These are phyloP conservation scores for Oryzias celebensis DNA, from an alignment of 2,113 vertebrate species.

Conservation along the genomic window DNA sequence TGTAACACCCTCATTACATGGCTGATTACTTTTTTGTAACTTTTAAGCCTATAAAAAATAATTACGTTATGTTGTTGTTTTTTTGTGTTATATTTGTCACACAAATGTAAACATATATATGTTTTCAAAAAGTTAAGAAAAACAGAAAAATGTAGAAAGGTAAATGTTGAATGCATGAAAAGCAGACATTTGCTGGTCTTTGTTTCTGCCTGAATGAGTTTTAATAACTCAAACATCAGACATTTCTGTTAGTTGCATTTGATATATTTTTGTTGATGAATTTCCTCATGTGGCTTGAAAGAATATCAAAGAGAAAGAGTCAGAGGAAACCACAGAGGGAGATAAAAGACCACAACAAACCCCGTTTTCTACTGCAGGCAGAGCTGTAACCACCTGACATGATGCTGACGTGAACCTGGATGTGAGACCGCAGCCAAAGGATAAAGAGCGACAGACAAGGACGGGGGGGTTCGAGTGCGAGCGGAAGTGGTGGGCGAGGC, in stretches of 20 bases:
- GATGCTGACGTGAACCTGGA: constrained; percentile 53
- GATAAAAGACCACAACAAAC: constrained; percentile 24
- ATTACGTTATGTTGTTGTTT: no score
- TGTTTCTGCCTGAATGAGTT: no score
- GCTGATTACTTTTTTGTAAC: no score
- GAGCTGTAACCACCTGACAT: constrained; percentile 40
- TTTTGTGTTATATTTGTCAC: no score
- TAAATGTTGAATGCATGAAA: no score
- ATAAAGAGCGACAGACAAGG: constrained; percentile 27
- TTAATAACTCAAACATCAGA: constrained; percentile 3
- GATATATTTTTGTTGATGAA: not conserved
- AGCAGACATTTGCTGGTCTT: no score
- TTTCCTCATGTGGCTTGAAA: constrained; percentile 4
- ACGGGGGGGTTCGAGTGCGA: constrained; percentile 37
- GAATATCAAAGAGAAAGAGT: constrained; percentile 9
- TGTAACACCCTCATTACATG: no score
- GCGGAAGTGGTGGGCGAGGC: constrained; percentile 71
- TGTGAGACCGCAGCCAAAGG: constrained; percentile 38
- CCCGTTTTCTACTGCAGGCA: constrained; percentile 25
- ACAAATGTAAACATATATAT: no score
- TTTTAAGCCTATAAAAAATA: no score
- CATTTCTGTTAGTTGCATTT: not conserved
- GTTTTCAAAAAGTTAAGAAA: no score
- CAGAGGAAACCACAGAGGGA: constrained; percentile 2
- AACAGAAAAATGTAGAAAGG: no score